Base-by-base conservation (phyloP, 2,113 vertebrate species). In the Tympanuchus pallidicinctus region DNA sequence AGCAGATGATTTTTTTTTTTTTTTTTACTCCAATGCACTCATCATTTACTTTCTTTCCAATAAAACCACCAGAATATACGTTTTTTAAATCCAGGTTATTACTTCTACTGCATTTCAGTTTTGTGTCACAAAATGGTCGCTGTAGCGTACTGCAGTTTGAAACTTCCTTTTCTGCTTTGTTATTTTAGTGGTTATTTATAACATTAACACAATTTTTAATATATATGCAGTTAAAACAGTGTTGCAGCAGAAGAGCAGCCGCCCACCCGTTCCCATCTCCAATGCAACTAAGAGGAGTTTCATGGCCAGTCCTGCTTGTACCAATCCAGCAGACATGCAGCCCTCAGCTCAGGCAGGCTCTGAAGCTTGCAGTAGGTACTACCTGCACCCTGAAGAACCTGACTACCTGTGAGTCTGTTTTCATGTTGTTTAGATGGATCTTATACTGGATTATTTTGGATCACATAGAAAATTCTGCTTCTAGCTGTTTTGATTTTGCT, bases 201-300 rank as follows among this genome's bases (percentile, higher is more conserved):
- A 64, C 22, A 18, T 1, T 86, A 34, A 73, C 2, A 54, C 27
- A 15, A 6, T n/a, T 80, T 11, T 85, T 2, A 56, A 73, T 85
- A 11, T 69, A 6, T 92, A 30, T 88, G 8, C 92, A 99, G 99
- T 97, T 75, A 98, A 99, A 95, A 81, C 98, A 21, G 97, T 97
- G 91, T 86, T 98, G 60, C 98, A 99, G 88, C 98, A 98, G 32
- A 99, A 98, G 93, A 98, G 97, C 94, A 98, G 98, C 56, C 98
- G 98, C 10, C 96, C 98, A 0, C 98, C 98, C 0, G 92, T 98
- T 3, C 97, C 99, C 2, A 98, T 99, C 77, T 99, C 99, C 93
- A 99, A 98, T 1, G 98, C 98, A 47, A 98, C 98, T 42, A 99
- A 99, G 93, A 98, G 98, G 28, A 98, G 98, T 70, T 99, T 99